phyloP scores from a whole-genome alignment of 2,888 invertebrate species.

The Pseudococcus longispinus region DNA sequence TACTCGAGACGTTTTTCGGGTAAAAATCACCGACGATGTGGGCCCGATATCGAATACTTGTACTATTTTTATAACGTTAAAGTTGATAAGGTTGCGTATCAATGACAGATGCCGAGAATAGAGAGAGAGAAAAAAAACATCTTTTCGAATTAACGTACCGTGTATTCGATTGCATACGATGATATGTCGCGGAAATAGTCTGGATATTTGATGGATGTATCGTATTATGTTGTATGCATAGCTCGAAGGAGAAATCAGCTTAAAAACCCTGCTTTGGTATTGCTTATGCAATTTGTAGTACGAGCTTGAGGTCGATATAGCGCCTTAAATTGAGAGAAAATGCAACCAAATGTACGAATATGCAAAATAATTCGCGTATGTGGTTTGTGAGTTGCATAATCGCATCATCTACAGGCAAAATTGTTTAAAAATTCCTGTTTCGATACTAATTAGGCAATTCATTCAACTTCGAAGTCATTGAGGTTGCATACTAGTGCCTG shows the following conservation, averaged over 20 bases:
- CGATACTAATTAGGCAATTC: neutral
- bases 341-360: neutral
- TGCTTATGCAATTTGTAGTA: neutral
- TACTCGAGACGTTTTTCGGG: neutral
- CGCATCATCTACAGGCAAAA: neutral
- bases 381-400: neutral
- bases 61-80: neutral
- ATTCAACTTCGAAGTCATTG: neutral
- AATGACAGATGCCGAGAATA: neutral
- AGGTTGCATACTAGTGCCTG: neutral
- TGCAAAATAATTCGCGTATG: neutral
- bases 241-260: neutral
- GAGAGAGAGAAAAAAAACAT: neutral
- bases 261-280: neutral
- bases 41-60: neutral
- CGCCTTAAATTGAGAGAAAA: neutral
- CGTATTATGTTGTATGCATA: neutral
- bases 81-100: neutral
- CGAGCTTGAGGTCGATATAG: neutral
- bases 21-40: neutral
- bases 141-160: neutral
- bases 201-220: neutral
- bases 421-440: no score
- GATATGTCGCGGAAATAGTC: neutral
- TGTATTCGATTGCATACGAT: neutral